These are phyloP conservation scores for Gorsachius goisagi DNA, from an alignment of 2,113 vertebrate species.

Conservation along the genomic window DNA sequence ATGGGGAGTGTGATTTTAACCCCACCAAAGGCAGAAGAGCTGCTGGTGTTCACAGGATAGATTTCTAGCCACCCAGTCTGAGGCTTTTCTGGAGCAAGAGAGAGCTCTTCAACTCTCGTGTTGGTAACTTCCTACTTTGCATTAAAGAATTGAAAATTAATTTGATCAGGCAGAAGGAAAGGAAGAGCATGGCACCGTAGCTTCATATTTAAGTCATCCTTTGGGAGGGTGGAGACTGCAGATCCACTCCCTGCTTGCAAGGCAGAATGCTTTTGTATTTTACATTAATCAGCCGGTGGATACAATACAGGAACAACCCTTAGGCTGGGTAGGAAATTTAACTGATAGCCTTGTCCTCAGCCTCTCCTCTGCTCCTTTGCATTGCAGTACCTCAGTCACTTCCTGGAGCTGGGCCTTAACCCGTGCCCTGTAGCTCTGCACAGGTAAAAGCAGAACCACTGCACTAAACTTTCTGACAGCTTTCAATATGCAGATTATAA, in stretches of 20 bases:
- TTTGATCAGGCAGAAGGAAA: background rate
- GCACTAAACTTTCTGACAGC: background rate
- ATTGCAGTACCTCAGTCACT: background rate
- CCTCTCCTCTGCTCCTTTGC: background rate
- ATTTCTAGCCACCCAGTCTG: background rate
- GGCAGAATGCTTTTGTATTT: conserved; percentile 11
- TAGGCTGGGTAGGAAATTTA: background rate
- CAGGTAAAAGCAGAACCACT: background rate
- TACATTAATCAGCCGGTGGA: background rate
- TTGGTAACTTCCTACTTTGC: background rate
- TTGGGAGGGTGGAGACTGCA: background rate
- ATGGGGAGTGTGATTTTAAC: background rate
- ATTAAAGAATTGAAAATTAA: conserved; percentile 15
- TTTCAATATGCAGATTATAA: background rate
- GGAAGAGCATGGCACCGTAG: background rate
- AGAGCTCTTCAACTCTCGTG: background rate
- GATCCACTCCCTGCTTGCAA: background rate
- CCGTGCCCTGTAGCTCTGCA: background rate
- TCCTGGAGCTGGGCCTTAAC: background rate
- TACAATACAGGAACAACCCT: background rate
- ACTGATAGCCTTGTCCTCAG: background rate
- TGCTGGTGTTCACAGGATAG: background rate
- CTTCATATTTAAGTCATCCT: background rate
- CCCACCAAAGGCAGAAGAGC: background rate
- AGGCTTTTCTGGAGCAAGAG: background rate